These are phyloP conservation scores for Phasia obesa DNA, from an alignment of 2,888 invertebrate genomes.

Conservation along the genomic window DNA sequence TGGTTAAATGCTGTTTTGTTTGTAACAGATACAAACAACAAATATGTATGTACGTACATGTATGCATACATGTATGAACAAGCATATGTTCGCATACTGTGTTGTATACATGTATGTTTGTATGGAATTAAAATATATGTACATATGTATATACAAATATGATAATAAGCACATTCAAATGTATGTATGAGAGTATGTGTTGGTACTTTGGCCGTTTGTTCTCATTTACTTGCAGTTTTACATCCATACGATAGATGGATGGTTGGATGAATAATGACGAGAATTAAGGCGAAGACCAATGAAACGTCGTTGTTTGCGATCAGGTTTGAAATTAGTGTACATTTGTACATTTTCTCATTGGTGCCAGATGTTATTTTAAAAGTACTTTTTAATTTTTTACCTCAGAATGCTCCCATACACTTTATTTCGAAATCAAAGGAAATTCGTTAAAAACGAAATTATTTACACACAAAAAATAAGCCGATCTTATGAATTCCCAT, in stretches of 20 bases:
- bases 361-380: neutral
- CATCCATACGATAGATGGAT: slow-evolving; percentile 39
- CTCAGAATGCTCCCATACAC: no score
- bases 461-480: no score
- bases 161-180: neutral
- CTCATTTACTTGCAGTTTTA: slow-evolving; percentile 59
- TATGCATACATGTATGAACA: no score
- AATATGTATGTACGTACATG: no score
- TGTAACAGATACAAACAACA: slow-evolving; percentile 35
- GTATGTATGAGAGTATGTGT: slow-evolving; percentile 15
- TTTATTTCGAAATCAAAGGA: no score
- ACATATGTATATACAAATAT: slow-evolving; percentile 5
- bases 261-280: slow-evolving; percentile 38
- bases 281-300: slow-evolving; percentile 30
- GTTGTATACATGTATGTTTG: slow-evolving; percentile 1
- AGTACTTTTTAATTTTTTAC: neutral
- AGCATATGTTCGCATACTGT: slow-evolving; percentile 56
- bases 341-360: neutral
- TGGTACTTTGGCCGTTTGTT: slow-evolving; percentile 66
- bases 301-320: slow-evolving; percentile 46
- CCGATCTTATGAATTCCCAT: no score
- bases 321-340: slow-evolving; percentile 1
- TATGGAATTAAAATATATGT: slow-evolving; percentile 1
- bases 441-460: no score
- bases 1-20: slow-evolving; percentile 59